Conservation (phyloP, 2,888 invertebrate genomes). For the Synergus laeviventris region DNA sequence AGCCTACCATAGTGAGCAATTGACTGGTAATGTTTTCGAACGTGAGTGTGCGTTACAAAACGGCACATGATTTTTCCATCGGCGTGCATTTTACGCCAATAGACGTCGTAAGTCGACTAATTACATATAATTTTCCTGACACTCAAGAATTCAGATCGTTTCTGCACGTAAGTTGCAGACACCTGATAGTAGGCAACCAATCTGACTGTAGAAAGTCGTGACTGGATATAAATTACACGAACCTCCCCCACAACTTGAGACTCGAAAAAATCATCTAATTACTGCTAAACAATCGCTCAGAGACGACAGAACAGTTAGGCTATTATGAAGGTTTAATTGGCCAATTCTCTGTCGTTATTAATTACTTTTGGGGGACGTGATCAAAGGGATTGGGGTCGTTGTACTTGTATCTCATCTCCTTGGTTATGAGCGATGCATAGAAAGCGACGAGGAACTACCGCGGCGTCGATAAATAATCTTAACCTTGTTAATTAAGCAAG, state of each 20-base stretch:
- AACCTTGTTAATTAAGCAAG: conserved; percentile 39
- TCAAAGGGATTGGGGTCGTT: conserved; percentile 8
- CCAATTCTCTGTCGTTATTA: conserved; percentile 11
- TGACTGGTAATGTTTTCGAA: conserved; percentile 25
- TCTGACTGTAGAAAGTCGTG: conserved; percentile 38
- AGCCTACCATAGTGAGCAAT: conserved; percentile 34
- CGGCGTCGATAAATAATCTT: conserved; percentile 29
- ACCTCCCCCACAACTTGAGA: background rate
- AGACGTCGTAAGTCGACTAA: conserved; percentile 23
- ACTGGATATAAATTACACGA: conserved; percentile 30
- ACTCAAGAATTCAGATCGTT: conserved; percentile 41
- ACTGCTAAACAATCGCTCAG: conserved; percentile 11
- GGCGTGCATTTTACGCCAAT: conserved; percentile 22
- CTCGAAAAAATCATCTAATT: conserved; percentile 24
- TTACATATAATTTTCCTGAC: conserved; percentile 40
- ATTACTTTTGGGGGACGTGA: conserved; percentile 20
- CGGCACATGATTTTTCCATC: conserved; percentile 19
- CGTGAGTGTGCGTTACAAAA: conserved; percentile 26
- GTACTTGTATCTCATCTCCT: background rate
- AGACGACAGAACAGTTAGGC: conserved; percentile 20
- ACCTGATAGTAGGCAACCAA: conserved; percentile 30
- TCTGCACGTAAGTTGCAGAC: conserved; percentile 22
- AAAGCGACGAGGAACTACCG: conserved; percentile 22
- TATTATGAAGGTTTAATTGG: conserved; percentile 29
- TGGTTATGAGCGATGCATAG: background rate